phyloP scores from a whole-genome alignment of 2,888 invertebrate genomes.

The Rhyacophila evoluta region DNA sequence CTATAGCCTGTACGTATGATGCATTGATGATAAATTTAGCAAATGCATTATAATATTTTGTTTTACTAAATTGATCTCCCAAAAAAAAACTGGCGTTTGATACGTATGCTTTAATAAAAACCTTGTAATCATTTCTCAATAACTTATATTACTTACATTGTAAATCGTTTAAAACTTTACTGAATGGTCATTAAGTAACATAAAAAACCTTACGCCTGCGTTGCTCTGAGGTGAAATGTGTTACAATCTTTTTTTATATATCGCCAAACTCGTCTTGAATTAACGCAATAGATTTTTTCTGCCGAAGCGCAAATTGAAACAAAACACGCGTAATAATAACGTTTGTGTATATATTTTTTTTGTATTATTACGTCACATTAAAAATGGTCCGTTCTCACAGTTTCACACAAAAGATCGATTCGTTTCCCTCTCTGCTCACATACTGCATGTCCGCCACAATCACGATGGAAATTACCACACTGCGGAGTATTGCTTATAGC shows the following conservation, averaged over 20 bases:
- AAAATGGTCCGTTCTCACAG: constrained; percentile 27
- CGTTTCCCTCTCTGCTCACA: constrained; percentile 34
- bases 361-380: constrained; percentile 7
- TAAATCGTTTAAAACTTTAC: constrained; percentile 5
- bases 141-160: background rate
- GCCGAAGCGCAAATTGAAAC: constrained; percentile 7
- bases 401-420: constrained; percentile 29
- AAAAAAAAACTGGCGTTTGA: background rate
- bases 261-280: background rate
- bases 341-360: background rate
- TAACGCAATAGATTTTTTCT: background rate
- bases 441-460: constrained; percentile 23
- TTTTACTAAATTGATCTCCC: background rate
- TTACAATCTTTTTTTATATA: background rate
- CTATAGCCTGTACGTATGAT: background rate
- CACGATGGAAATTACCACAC: constrained; percentile 32
- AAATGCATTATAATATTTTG: background rate
- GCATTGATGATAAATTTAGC: background rate
- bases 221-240: background rate
- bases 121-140: background rate
- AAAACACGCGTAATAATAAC: constrained; percentile 6
- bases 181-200: background rate
- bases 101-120: background rate
- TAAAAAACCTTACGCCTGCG: background rate
- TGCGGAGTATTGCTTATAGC: background rate